Percentiles rank a stretch among this genome's conserved stretches.
These are phyloP conservation scores for Tipula vernalis DNA, from an alignment of 2,888 invertebrate species.

Conservation along the genomic window DNA sequence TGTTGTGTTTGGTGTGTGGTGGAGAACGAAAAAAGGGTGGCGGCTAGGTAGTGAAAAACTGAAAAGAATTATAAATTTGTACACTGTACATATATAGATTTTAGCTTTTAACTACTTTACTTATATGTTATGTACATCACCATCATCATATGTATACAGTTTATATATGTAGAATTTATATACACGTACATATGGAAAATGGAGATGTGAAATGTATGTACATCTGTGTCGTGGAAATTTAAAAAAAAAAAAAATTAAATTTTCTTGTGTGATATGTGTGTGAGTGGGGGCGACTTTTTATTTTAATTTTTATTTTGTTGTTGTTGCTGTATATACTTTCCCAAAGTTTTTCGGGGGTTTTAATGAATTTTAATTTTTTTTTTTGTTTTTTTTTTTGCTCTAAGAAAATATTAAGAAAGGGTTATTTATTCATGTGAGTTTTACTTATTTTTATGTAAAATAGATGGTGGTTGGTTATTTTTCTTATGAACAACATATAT, in stretches of 20 bases:
- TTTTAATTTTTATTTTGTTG: background rate
- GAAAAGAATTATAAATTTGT: constrained; percentile 4
- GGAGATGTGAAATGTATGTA: background rate
- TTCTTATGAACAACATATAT: background rate
- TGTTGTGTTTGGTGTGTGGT: background rate
- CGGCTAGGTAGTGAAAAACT: background rate
- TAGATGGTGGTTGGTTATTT: constrained; percentile 4
- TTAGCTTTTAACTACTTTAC: background rate
- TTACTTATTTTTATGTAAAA: background rate
- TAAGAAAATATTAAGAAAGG: background rate
- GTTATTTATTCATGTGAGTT: constrained; percentile 4
- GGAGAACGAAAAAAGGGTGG: background rate
- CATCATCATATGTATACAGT: background rate
- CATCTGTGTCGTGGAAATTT: background rate
- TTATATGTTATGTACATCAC: background rate
- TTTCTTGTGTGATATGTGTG: background rate
- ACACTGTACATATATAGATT: background rate
- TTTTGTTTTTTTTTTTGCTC: background rate
- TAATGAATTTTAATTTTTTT: background rate
- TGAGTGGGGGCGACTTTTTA: background rate
- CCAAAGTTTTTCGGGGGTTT: background rate
- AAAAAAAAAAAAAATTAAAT: background rate
- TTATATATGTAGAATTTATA: background rate
- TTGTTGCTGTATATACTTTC: background rate
- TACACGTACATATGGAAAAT: background rate